Conservation (phyloP, 2,888 invertebrate genomes). For the Hecatera dysodea region DNA sequence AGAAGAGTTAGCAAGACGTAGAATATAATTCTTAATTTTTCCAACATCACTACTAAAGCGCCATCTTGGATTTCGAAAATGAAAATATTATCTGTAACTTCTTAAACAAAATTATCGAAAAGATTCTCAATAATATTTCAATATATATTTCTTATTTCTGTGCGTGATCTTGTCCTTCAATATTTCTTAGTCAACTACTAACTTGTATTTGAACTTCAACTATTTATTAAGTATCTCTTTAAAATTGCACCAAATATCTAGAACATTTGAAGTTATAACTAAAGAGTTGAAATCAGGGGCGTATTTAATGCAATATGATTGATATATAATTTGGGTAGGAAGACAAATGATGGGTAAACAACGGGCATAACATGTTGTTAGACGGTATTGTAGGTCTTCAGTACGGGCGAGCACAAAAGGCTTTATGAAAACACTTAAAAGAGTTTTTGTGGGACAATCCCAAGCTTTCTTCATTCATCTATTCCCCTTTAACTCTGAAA, state of each 20-base stretch:
- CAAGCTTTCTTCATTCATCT: no score
- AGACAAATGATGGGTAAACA: constrained; percentile 75
- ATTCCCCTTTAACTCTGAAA: no score
- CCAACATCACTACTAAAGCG: constrained; percentile 72
- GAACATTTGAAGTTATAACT: constrained; percentile 8
- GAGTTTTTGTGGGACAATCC: not conserved
- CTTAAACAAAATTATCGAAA: not conserved
- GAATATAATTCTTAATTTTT: constrained; percentile 84
- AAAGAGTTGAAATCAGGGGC: constrained; percentile 16
- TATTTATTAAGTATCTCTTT: not conserved
- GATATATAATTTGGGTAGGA: constrained; percentile 61
- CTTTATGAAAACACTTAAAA: not conserved
- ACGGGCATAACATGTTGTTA: constrained; percentile 67
- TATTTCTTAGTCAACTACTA: not conserved
- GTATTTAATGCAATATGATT: constrained; percentile 38
- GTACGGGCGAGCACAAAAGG: constrained; percentile 63
- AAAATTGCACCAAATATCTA: constrained; percentile 23
- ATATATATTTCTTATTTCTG: not conserved
- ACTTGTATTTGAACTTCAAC: not conserved
- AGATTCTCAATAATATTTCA: not conserved
- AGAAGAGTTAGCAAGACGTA: constrained; percentile 82
- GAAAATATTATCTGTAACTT: not conserved
- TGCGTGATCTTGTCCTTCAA: not conserved
- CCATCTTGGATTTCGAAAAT: constrained; percentile 50
- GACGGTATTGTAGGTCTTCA: constrained; percentile 55